These are phyloP conservation scores for Catostomus latipinnis DNA, from an alignment of 2,797 vertebrate species.

Conservation along the genomic window DNA sequence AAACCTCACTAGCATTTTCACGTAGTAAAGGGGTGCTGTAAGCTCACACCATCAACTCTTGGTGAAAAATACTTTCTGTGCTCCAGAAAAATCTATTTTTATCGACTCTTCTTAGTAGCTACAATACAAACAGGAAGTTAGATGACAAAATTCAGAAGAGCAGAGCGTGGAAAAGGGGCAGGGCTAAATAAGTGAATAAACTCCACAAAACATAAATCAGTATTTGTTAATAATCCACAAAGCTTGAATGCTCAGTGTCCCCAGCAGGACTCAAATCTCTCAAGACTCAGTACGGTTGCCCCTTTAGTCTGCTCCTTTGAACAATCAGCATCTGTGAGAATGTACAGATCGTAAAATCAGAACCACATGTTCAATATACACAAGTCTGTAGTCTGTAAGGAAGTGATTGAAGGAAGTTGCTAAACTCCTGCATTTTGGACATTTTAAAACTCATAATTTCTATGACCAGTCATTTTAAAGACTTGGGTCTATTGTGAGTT, in stretches of 20 bases:
- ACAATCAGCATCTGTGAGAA: constrained; percentile 24
- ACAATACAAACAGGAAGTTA: no score
- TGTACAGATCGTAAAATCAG: constrained; percentile 38
- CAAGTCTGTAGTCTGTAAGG: neutral
- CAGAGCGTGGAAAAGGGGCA: no score
- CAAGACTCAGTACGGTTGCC: constrained; percentile 9
- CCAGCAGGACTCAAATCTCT: neutral
- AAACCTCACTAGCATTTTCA: no score
- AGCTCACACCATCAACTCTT: no score
- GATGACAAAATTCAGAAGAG: no score
- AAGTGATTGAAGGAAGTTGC: constrained; percentile 19
- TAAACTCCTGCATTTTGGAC: constrained; percentile 5
- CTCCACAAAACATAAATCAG: neutral
- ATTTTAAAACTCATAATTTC: neutral
- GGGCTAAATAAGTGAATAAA: neutral
- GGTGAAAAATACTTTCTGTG: no score
- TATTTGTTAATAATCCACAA: neutral
- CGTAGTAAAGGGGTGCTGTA: no score
- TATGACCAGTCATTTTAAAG: neutral
- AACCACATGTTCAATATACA: constrained; percentile 33
- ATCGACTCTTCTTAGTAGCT: no score
- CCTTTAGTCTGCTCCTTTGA: constrained; percentile 26
- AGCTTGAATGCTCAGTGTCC: constrained; percentile 22
- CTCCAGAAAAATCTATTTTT: no score
- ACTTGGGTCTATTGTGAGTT: no score